phyloP scores from a whole-genome alignment of 2,888 invertebrate genomes.

The Acronicta leporina region DNA sequence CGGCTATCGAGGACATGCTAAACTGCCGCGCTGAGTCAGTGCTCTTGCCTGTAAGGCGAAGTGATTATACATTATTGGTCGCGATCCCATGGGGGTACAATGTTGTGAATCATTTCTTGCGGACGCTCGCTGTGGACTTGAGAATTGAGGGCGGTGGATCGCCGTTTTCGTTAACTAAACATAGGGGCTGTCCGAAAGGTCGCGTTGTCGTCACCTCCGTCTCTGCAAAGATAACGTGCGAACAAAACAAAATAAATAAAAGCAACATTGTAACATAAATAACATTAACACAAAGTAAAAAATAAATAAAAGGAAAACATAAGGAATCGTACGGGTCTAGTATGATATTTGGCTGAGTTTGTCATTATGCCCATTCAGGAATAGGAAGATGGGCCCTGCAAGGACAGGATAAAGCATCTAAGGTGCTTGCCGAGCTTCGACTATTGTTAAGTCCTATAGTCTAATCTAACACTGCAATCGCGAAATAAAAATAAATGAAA shows the following conservation, averaged over 20 bases:
- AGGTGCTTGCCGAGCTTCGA: conserved; percentile 80
- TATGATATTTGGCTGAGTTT: conserved; percentile 53
- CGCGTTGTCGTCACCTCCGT: conserved; percentile 90
- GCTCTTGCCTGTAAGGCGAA: conserved; percentile 74
- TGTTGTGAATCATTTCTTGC: conserved; percentile 82
- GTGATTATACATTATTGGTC: conserved; percentile 68
- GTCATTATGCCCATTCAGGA: conserved; percentile 58
- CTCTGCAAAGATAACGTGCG: conserved; percentile 84
- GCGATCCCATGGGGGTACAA: conserved; percentile 67
- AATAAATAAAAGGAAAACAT: conserved; percentile 61
- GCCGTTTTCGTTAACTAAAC: conserved; percentile 90
- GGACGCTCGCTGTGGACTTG: conserved; percentile 86
- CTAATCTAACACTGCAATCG: conserved; percentile 85
- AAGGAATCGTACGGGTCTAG: conserved; percentile 50
- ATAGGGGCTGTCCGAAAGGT: conserved; percentile 94
- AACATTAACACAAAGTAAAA: conserved; percentile 58
- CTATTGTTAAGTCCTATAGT: conserved; percentile 77
- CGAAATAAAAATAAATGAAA: conserved; percentile 76
- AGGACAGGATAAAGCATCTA: conserved; percentile 83
- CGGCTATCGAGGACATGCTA: conserved; percentile 72
- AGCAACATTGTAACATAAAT: conserved; percentile 62
- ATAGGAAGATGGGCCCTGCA: conserved; percentile 70
- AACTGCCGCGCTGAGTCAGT: conserved; percentile 75
- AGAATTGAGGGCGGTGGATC: conserved; percentile 87
- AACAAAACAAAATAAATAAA: conserved; percentile 82